A percentile compares a stretch with the other conserved stretches of the same genome.
These are phyloP conservation scores for Hyposoter didymator DNA, from an alignment of 2,888 invertebrate species.

Conservation along the genomic window DNA sequence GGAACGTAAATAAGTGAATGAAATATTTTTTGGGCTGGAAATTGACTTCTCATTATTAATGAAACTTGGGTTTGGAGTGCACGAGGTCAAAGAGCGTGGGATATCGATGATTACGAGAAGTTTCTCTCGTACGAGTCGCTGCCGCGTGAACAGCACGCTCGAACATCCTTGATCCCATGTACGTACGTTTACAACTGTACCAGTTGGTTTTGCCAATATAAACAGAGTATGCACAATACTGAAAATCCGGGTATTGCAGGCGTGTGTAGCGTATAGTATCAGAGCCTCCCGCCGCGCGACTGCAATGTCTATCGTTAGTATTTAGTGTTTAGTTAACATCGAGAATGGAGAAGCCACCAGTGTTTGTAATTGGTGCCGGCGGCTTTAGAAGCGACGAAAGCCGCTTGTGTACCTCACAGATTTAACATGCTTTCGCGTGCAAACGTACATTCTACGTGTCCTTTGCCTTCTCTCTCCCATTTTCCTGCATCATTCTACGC, in stretches of 20 bases:
- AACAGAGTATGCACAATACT: constrained; percentile 52
- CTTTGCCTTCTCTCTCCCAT: constrained; percentile 31
- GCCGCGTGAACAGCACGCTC: neutral
- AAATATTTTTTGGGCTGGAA: neutral
- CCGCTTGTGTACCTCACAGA: constrained; percentile 81
- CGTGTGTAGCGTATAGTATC: constrained; percentile 42
- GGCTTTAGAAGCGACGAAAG: constrained; percentile 81
- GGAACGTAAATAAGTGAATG: neutral
- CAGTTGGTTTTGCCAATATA: constrained; percentile 55
- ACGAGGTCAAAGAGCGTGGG: neutral
- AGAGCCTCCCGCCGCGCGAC: constrained; percentile 38
- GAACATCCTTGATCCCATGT: constrained; percentile 47
- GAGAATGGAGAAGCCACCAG: constrained; percentile 79
- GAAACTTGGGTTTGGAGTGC: neutral
- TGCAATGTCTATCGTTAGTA: constrained; percentile 81
- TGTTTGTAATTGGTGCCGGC: constrained; percentile 84
- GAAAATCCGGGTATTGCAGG: constrained; percentile 24
- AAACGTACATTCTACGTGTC: constrained; percentile 52
- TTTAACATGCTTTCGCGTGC: constrained; percentile 75
- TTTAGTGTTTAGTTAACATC: constrained; percentile 83
- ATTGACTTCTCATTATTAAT: neutral
- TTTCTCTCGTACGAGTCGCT: constrained; percentile 3
- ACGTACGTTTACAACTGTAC: constrained; percentile 47
- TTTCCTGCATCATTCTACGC: constrained; percentile 17
- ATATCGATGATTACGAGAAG: constrained; percentile 18